A percentile compares a stretch with the other conserved stretches of the same genome.
phyloP scores from a whole-genome alignment of 2,113 vertebrate species.

The Capricornis sumatraensis region DNA sequence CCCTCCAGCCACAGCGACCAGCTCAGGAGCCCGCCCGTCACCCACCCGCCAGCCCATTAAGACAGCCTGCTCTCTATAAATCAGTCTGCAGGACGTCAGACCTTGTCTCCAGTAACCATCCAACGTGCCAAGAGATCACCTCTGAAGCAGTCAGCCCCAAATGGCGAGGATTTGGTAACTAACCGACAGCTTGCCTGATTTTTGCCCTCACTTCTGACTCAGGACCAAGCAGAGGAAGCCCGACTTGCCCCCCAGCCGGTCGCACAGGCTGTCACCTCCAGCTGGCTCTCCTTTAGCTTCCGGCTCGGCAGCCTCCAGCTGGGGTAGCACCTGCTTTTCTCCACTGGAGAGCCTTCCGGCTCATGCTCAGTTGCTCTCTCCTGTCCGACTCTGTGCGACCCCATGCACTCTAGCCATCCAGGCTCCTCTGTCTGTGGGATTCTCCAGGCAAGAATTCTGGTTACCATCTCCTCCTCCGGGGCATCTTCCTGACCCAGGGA shows the following conservation, averaged over 20 bases:
- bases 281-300: background rate
- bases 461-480: background rate
- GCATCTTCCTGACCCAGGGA: background rate
- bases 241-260: background rate
- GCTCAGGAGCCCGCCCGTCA: background rate
- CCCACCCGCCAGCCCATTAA: background rate
- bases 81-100: background rate
- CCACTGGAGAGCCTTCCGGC: background rate
- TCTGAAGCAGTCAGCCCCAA: background rate
- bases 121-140: background rate
- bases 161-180: background rate
- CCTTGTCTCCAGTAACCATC: background rate
- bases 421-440: background rate
- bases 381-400: background rate
- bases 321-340: background rate
- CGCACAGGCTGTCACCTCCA: accelerated
- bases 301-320: background rate
- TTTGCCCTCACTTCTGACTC: background rate
- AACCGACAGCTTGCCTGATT: background rate
- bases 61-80: too few relatives aligned
- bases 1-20: background rate
- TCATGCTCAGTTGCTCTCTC: background rate
- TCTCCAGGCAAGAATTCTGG: background rate
- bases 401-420: background rate
- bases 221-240: background rate